Evolutionary conservation across 2,113 vertebrate species (phyloP).

Genomic region (Anser brachyrhynchus): DNA sequence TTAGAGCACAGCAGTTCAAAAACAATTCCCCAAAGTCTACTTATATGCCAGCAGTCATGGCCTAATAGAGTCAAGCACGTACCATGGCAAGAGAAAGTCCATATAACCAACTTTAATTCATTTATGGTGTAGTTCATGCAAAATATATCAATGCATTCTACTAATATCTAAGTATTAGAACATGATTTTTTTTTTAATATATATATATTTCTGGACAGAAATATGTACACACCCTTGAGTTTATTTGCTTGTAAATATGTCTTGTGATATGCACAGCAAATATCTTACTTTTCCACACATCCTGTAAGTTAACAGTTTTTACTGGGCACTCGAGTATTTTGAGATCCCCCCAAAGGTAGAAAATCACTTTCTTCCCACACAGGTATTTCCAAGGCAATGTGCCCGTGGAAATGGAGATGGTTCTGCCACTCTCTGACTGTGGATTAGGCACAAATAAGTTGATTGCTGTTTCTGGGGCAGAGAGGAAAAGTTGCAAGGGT

Average conservation of each 20-base stretch:
- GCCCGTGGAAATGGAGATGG: background rate
- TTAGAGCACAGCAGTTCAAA: background rate
- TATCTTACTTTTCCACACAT: background rate
- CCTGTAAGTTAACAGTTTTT: background rate
- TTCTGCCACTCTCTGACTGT: background rate
- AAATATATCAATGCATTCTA: background rate
- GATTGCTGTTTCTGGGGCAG: background rate
- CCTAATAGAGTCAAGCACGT: background rate
- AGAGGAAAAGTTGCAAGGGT: background rate
- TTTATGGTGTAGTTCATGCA: background rate
- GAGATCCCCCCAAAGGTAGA: fast-evolving
- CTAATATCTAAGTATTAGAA: background rate
- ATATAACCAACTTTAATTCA: background rate
- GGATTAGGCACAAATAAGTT: background rate
- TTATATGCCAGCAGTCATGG: background rate
- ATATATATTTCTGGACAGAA: background rate
- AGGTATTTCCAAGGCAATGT: background rate
- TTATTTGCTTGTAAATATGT: background rate
- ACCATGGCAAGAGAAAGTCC: background rate
- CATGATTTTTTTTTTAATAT: background rate
- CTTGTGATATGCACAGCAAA: background rate
- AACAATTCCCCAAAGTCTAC: background rate
- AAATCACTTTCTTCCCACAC: background rate
- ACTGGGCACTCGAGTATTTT: background rate
- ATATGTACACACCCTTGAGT: background rate